Evolutionary conservation across 2,888 invertebrate genomes (phyloP).

Genomic region (Erebia ligea): DNA sequence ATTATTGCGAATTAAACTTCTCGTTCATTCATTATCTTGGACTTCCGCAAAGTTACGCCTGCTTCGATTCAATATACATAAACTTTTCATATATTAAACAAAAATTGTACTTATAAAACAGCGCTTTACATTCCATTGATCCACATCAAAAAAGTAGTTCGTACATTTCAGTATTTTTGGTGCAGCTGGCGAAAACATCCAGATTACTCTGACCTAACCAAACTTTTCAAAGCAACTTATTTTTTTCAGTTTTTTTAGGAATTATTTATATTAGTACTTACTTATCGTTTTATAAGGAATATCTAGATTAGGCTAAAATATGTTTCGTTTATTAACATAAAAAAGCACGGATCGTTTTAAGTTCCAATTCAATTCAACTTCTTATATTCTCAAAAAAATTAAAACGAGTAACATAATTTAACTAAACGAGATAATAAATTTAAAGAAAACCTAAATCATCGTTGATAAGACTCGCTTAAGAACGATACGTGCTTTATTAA

Average conservation of each 20-base stretch:
- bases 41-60: too few relatives aligned
- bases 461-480: slow-evolving; percentile 17
- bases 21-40: too few relatives aligned
- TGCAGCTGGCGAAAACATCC: background rate
- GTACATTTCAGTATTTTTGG: slow-evolving; percentile 1
- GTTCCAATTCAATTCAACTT: too few relatives aligned
- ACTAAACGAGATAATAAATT: background rate
- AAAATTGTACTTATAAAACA: background rate
- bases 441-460: slow-evolving; percentile 9
- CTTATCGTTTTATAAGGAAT: too few relatives aligned
- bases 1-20: too few relatives aligned
- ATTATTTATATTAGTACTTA: background rate
- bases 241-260: background rate
- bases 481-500: slow-evolving; percentile 20
- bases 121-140: background rate
- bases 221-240: background rate
- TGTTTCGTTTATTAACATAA: too few relatives aligned
- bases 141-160: background rate
- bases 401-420: background rate
- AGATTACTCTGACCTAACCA: background rate
- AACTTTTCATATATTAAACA: background rate
- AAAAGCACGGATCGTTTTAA: too few relatives aligned
- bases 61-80: too few relatives aligned
- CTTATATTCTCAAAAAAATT: too few relatives aligned
- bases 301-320: too few relatives aligned